phyloP scores from a whole-genome alignment of 2,888 invertebrate genomes.

The Mythimna vitellina region DNA sequence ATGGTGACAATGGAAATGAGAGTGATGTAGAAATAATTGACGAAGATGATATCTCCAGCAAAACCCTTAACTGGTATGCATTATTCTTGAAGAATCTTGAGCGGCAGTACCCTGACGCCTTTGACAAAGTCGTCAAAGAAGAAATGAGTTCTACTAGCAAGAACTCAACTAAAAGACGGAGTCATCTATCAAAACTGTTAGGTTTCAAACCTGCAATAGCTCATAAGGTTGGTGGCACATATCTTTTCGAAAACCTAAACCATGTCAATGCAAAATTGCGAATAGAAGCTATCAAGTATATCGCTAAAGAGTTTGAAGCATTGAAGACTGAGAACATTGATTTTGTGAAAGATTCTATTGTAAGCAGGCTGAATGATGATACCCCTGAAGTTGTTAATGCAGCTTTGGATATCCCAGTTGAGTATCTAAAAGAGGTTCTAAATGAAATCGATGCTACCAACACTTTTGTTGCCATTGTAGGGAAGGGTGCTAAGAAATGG shows the following conservation, averaged over 20 bases:
- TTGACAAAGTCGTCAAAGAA: slow-evolving; percentile 92
- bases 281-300: slow-evolving; percentile 92
- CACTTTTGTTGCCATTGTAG: slow-evolving; percentile 88
- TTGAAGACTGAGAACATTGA: slow-evolving; percentile 89
- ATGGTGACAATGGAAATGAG: slow-evolving; percentile 79
- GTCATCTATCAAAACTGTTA: slow-evolving; percentile 84
- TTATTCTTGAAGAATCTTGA: slow-evolving; percentile 91
- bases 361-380: slow-evolving; percentile 93
- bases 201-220: slow-evolving; percentile 90
- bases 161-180: slow-evolving; percentile 72
- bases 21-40: slow-evolving; percentile 88
- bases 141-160: slow-evolving; percentile 84
- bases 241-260: slow-evolving; percentile 93
- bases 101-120: slow-evolving; percentile 92
- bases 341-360: slow-evolving; percentile 92
- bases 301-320: slow-evolving; percentile 89
- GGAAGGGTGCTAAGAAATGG: slow-evolving; percentile 83
- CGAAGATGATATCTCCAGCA: slow-evolving; percentile 77
- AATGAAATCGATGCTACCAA: slow-evolving; percentile 84
- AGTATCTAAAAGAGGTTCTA: slow-evolving; percentile 82
- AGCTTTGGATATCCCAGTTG: slow-evolving; percentile 85
- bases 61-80: slow-evolving; percentile 89
- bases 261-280: slow-evolving; percentile 93
- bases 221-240: slow-evolving; percentile 87
- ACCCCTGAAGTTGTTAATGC: slow-evolving; percentile 91